Evolutionary conservation across 2,113 vertebrate species (phyloP).

Genomic region (Calyptomena viridis): DNA sequence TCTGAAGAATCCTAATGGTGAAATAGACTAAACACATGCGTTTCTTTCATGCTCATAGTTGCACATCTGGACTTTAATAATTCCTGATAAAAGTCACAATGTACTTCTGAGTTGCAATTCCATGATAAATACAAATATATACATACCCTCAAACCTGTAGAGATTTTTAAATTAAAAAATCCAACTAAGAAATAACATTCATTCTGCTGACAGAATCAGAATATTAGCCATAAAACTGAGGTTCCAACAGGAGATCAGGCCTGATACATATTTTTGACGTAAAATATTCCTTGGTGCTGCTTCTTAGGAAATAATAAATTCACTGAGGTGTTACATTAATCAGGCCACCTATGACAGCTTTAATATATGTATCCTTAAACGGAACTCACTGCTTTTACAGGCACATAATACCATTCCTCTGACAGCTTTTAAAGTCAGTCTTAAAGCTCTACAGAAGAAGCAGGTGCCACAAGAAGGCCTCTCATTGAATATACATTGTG

Average conservation of each 20-base stretch:
- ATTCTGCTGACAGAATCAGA: conserved; percentile 2
- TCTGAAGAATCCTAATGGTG: neutral
- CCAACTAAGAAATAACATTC: neutral
- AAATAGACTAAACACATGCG: neutral
- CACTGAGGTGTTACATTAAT: conserved; percentile 40
- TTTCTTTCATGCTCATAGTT: neutral
- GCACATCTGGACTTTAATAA: neutral
- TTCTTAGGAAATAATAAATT: conserved; percentile 59
- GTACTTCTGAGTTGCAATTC: neutral
- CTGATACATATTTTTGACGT: conserved; percentile 23
- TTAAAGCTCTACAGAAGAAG: conserved; percentile 18
- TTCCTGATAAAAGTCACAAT: neutral
- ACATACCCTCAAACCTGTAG: neutral
- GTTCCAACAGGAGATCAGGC: conserved; percentile 7
- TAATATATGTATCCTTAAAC: conserved; percentile 54
- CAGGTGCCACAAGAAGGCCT: conserved; percentile 21
- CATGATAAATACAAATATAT: neutral
- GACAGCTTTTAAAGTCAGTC: conserved; percentile 30
- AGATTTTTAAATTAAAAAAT: neutral
- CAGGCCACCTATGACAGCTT: conserved; percentile 16
- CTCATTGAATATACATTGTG: conserved; percentile 52
- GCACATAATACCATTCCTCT: conserved; percentile 25
- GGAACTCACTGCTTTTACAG: conserved; percentile 55
- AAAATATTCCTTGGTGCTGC: conserved; percentile 42
- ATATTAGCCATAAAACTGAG: conserved; percentile 15